Evolutionary conservation across 1,140 invertebrate genomes (phyloP).

Genomic region (Chlorops oryzae): DNA sequence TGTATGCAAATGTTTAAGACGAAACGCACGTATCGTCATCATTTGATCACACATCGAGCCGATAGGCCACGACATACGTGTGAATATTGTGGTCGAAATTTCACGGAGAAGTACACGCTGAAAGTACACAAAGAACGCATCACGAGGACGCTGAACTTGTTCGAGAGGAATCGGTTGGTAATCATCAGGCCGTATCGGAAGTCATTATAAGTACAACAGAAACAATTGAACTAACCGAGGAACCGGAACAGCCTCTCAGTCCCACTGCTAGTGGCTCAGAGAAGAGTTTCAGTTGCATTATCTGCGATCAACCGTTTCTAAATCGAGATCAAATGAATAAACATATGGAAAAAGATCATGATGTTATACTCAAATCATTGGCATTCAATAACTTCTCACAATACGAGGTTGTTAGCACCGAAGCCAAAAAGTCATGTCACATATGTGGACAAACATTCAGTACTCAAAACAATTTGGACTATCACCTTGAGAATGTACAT

Average conservation of each 20-base stretch:
- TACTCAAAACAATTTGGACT: conserved; percentile 15
- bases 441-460: conserved; percentile 17
- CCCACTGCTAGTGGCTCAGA: not conserved
- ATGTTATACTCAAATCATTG: conserved; percentile 17
- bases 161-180: too few relatives aligned
- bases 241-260: not conserved
- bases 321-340: conserved; percentile 13
- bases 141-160: too few relatives aligned
- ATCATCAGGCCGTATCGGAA: too few relatives aligned
- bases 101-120: conserved; percentile 19
- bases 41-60: conserved; percentile 16
- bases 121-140: conserved; percentile 13
- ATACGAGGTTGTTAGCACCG: conserved; percentile 11
- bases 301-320: conserved; percentile 12
- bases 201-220: too few relatives aligned
- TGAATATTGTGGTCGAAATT: conserved; percentile 16
- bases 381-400: conserved; percentile 14
- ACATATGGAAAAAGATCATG: conserved; percentile 19
- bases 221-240: not conserved
- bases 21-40: conserved; percentile 15
- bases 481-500: conserved; percentile 15
- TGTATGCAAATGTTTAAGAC: conserved; percentile 19
- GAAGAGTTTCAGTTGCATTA: conserved; percentile 15
- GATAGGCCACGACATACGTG: conserved; percentile 16
- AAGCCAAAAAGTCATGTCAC: conserved; percentile 12